Evolutionary conservation across 2,888 invertebrate genomes (phyloP).

Genomic region (Yponomeuta evonymella): DNA sequence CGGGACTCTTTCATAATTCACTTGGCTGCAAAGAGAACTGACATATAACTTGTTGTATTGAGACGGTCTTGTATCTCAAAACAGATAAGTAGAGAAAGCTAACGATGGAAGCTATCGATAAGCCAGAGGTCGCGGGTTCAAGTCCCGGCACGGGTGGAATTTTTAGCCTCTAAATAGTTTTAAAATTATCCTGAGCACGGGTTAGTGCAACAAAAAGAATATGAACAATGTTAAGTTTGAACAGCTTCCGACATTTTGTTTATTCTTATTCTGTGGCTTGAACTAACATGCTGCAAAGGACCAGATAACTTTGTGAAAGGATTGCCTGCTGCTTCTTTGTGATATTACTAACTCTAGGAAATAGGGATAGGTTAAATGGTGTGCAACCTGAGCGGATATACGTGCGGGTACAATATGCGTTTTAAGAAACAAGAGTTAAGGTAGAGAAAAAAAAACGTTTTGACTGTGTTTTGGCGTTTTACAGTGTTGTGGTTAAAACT

Average conservation of each 20-base stretch:
- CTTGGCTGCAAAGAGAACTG: conserved; percentile 34
- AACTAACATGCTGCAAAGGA: conserved; percentile 5
- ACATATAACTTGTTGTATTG: conserved; percentile 32
- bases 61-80: conserved; percentile 9
- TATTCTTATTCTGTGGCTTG: not conserved
- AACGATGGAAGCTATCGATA: not conserved
- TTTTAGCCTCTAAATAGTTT: too few species aligned
- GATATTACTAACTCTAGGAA: not conserved
- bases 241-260: not conserved
- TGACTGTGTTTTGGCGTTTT: too few species aligned
- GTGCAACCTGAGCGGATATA: not conserved
- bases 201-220: too few species aligned
- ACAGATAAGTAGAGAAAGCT: not conserved
- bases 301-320: not conserved
- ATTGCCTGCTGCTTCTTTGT: not conserved
- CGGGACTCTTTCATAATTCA: conserved; percentile 30
- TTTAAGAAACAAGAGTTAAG: not conserved
- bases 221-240: too few species aligned
- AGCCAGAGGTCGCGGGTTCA: too few species aligned
- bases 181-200: too few species aligned
- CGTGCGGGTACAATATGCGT: not conserved
- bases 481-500: too few species aligned
- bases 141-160: too few species aligned
- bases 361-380: not conserved
- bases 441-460: too few species aligned